These are phyloP conservation scores for Sepiola atlantica DNA, from an alignment of 2,888 invertebrate species.

Conservation along the genomic window DNA sequence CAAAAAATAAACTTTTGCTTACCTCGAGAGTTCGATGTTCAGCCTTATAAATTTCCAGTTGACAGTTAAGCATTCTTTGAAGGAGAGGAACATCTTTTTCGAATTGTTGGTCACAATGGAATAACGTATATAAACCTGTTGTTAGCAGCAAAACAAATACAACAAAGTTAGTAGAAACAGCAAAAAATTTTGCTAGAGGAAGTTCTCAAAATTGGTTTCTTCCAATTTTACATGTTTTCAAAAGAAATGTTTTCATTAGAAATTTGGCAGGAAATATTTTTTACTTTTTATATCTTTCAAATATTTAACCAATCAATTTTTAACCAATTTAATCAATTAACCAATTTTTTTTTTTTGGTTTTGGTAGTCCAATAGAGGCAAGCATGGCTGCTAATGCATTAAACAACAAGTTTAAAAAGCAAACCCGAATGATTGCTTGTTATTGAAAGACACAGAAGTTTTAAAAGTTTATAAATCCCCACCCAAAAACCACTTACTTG, in stretches of 20 bases:
- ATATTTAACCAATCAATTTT: no score
- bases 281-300: neutral
- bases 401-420: no score
- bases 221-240: neutral
- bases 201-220: neutral
- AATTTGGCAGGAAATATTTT: neutral
- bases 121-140: conserved; percentile 55
- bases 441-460: no score
- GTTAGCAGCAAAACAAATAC: neutral
- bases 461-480: no score
- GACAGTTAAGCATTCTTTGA: conserved; percentile 80
- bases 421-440: no score
- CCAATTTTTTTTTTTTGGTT: no score
- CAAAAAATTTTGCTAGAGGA: neutral
- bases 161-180: neutral
- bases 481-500: no score
- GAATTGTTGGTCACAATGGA: conserved; percentile 56
- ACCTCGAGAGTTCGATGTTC: conserved; percentile 80
- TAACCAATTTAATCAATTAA: no score
- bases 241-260: neutral
- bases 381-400: no score
- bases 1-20: neutral
- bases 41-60: conserved; percentile 80
- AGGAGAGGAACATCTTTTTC: conserved; percentile 78
- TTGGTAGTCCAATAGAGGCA: no score